Conservation (phyloP, 2,797 vertebrate genomes). For the Ciconia nigra region DNA sequence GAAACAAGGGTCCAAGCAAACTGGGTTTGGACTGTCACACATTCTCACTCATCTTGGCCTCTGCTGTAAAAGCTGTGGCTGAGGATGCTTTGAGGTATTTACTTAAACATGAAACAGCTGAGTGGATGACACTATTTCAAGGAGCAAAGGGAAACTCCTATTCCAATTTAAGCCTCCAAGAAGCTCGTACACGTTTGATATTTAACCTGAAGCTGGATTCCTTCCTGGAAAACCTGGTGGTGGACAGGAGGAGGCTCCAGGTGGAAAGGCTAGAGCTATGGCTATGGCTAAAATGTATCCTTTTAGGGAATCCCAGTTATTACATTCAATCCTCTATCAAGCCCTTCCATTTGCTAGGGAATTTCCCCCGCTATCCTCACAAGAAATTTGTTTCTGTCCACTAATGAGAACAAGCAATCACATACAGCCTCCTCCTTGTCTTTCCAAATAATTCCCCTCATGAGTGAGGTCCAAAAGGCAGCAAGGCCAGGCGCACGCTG, state of each 20-base stretch:
- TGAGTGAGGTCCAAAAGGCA: background rate
- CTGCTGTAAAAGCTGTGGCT: background rate
- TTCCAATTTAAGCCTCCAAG: background rate
- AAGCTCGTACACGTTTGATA: background rate
- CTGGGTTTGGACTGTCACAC: background rate
- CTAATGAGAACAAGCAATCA: background rate
- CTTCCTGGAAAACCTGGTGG: background rate
- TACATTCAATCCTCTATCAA: background rate
- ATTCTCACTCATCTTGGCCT: background rate
- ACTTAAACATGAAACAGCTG: background rate
- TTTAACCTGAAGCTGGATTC: background rate
- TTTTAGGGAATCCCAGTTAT: background rate
- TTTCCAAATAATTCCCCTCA: background rate
- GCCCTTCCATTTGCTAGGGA: background rate
- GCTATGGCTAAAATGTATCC: background rate
- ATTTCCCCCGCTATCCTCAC: background rate
- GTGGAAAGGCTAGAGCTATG: background rate
- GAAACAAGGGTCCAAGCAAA: background rate
- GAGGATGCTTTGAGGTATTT: background rate
- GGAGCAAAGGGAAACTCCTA: background rate
- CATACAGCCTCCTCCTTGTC: background rate
- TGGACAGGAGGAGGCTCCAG: background rate
- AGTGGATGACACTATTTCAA: background rate
- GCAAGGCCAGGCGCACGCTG: background rate
- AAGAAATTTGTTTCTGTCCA: background rate